Conservation (phyloP, 1,140 invertebrate species). For the Prorops nasuta region DNA sequence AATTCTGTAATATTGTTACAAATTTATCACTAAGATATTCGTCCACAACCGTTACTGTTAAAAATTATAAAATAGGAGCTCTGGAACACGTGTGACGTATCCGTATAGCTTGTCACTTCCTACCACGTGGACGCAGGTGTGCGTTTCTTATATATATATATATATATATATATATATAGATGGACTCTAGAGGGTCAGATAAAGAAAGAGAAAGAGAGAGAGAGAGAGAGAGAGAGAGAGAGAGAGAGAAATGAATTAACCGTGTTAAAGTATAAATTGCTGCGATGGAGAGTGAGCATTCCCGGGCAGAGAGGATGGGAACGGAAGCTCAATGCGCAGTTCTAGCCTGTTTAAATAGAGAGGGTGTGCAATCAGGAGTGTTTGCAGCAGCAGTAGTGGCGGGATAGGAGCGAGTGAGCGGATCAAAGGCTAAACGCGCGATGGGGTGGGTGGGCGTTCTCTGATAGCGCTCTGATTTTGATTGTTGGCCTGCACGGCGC, state of each 20-base stretch:
- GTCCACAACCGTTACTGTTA: no score
- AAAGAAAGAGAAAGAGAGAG: conserved; percentile 1
- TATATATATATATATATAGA: not conserved
- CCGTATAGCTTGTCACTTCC: conserved; percentile 48
- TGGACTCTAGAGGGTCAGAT: no score
- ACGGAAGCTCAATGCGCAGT: conserved; percentile 33
- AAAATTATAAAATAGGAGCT: no score
- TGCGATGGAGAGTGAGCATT: conserved; percentile 7
- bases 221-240: conserved; percentile 11
- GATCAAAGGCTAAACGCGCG: conserved; percentile 52
- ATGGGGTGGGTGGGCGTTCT: conserved; percentile 34
- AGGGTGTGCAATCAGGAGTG: conserved; percentile 56
- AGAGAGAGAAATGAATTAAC: no score
- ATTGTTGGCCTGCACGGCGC: conserved; percentile 55
- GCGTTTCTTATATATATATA: not conserved
- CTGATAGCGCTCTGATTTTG: conserved; percentile 55
- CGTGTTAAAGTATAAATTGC: no score
- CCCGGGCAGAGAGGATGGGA: conserved; percentile 13
- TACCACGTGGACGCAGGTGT: conserved; percentile 49
- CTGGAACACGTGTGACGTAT: no score
- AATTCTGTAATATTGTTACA: not conserved
- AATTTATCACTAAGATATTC: no score
- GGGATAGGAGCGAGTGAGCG: conserved; percentile 35
- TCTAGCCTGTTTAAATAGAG: conserved; percentile 52
- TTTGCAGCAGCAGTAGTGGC: conserved; percentile 50